Evolutionary conservation across 2,797 vertebrate genomes (phyloP), one percentile per base, ranked within the genome.

Genomic region (Chiroxiphia lanceolata): DNA sequence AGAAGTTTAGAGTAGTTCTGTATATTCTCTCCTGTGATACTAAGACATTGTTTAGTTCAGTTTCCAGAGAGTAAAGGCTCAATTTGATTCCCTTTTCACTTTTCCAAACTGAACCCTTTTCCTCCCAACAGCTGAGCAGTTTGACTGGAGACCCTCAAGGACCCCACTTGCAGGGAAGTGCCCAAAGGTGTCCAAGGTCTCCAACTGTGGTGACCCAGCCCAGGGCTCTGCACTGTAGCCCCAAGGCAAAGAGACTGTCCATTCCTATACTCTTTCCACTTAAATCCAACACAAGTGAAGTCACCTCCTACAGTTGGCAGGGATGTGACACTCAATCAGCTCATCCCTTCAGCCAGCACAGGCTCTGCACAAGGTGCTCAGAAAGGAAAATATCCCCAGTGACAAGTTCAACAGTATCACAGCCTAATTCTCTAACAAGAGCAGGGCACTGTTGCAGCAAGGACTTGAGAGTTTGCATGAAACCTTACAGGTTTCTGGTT

Each of bases 301-400:
- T 34, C 48, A n/a, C 17, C 50, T 79, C 63, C 59, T 45, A 38
- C n/a, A 38, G 36, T 11, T 47, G 50, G 47, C 64, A 65, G 40
- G 21, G 45, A 67, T 0, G 0, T 33, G 53, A 45, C 25, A 17
- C 40, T 26, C 4, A 0, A 38, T 25, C 23, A 26, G 34, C 60
- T 54, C 40, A 59, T 29, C 17, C 74, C 29, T 80, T 57, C 51
- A 51, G 59, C 57, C 79, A 29, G 25, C 1, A 1, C 6, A 9
- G 59, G 57, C 61, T 88, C 68, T 67, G 56, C 74, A 80, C 23
- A 18, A 23, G 27, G 34, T 34, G 48, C 38, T 59, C 48, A 48
- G 71, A 50, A n/a, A 56, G 17, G 34, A 71, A 47, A 60, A 53
- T 6, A 33, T 4, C 26, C 33, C 68, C 57, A 64, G 18, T 44